Evolutionary conservation across 1,140 invertebrate species (phyloP), one percentile per base, ranked within the genome.

Genomic region (Drosophila tani): DNA sequence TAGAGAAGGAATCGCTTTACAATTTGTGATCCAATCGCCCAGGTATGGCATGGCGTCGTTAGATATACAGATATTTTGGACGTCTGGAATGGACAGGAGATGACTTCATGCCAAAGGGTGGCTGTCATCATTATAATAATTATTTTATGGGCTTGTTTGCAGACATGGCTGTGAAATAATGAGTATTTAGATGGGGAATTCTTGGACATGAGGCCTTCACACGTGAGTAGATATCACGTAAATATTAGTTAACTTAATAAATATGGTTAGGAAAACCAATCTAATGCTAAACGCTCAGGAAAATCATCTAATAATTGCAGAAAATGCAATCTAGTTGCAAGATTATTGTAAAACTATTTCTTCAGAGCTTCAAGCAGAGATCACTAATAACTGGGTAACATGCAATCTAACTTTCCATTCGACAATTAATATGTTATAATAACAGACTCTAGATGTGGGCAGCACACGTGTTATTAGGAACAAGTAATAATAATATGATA

Each of bases 41-140:
- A 43, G 45, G 27, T 58, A 73, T 71, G 11, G 9, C n/a, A 32
- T 53, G 69, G 67, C 69, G 69, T 49, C 45, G 69, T 71, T 58
- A 29, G 32, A 35, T 24, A 8, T 27, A 21, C 21, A 9, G 21
- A 12, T 53, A 15, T 53, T 55, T 55, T 21, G 55, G 63, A 57
- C 14, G 60, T 63, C 47, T 53, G 47, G 59, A 50, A 38, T 40
- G 29, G 15, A n/a, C 5, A 14, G 5, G 17, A 73, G 69, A 64
- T 75, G 71, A 75, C 71, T 75, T 75, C 71, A 75, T 75, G 70
- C 11, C 35, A 41, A 74, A 74, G 71, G 69, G 69, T 35, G 50
- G 63, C 32, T 47, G 24, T 47, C 71, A 75, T 75, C 55, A 73
- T 71, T 73, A 50, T 70, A 59, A 73, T 71, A 71, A 51, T 73